Percentiles rank a stretch among this genome's conserved stretches.
These are phyloP conservation scores for Taenaris catops DNA, from an alignment of 2,888 invertebrate genomes.

Conservation along the genomic window DNA sequence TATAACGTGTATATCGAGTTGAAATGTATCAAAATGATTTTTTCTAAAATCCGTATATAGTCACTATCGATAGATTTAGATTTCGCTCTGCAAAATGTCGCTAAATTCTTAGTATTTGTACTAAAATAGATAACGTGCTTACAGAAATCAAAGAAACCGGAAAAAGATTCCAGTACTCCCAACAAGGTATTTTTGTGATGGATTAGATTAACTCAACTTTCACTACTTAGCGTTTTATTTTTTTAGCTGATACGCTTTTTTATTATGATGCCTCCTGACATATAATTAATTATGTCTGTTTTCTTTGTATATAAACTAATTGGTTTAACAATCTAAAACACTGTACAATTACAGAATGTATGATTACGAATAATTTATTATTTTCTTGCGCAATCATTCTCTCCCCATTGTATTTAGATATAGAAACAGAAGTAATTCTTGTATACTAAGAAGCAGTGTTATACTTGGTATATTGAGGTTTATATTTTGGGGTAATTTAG, in stretches of 20 bases:
- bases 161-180: constrained; percentile 84
- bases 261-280: no score
- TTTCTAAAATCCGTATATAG: no score
- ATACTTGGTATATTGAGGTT: constrained; percentile 7
- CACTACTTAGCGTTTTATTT: constrained; percentile 29
- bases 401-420: no score
- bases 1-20: no score
- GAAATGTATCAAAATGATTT: no score
- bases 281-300: no score
- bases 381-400: constrained; percentile 10
- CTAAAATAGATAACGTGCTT: constrained; percentile 58
- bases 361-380: constrained; percentile 23
- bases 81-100: no score
- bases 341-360: constrained; percentile 2
- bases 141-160: constrained; percentile 90
- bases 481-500: constrained; percentile 7
- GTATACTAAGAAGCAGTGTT: constrained; percentile 3
- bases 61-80: no score
- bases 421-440: no score
- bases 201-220: constrained; percentile 29
- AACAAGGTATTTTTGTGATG: constrained; percentile 82
- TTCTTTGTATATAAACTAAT: constrained; percentile 24
- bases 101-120: no score
- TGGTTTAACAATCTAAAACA: constrained; percentile 7
- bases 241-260: constrained; percentile 16